These are phyloP conservation scores for Yponomeuta evonymella DNA, from an alignment of 2,888 invertebrate genomes.

Conservation along the genomic window DNA sequence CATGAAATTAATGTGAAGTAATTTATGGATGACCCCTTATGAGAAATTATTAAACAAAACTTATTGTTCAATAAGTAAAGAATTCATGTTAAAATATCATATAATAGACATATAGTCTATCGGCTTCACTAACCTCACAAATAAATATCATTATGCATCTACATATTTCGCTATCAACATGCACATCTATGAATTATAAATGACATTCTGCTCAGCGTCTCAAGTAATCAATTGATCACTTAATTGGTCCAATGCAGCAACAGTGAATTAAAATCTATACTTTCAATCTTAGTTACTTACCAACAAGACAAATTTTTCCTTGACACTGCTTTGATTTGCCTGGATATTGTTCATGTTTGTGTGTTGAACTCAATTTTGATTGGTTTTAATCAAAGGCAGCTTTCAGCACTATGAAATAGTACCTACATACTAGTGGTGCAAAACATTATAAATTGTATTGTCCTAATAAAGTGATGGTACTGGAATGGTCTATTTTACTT, in stretches of 20 bases:
- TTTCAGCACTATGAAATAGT: not conserved
- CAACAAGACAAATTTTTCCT: not conserved
- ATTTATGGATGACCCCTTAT: too few relatives aligned
- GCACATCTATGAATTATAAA: not conserved
- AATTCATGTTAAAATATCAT: too few relatives aligned
- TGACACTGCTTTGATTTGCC: not conserved
- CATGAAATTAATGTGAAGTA: too few relatives aligned
- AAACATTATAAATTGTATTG: not conserved
- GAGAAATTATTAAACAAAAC: too few relatives aligned
- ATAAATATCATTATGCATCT: not conserved
- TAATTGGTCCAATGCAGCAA: constrained; percentile 9
- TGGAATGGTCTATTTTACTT: too few relatives aligned
- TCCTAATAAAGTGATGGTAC: too few relatives aligned
- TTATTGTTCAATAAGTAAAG: too few relatives aligned
- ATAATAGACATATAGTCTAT: not conserved
- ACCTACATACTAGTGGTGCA: not conserved
- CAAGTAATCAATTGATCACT: constrained; percentile 11
- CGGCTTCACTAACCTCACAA: not conserved
- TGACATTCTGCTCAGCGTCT: not conserved
- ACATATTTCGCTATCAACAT: not conserved
- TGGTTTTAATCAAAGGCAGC: not conserved
- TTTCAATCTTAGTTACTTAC: not conserved
- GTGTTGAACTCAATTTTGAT: not conserved
- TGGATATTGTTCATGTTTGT: not conserved
- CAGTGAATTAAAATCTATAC: not conserved